Evolutionary conservation across 2,797 vertebrate species (phyloP).

Genomic region (Choloepus didactylus): DNA sequence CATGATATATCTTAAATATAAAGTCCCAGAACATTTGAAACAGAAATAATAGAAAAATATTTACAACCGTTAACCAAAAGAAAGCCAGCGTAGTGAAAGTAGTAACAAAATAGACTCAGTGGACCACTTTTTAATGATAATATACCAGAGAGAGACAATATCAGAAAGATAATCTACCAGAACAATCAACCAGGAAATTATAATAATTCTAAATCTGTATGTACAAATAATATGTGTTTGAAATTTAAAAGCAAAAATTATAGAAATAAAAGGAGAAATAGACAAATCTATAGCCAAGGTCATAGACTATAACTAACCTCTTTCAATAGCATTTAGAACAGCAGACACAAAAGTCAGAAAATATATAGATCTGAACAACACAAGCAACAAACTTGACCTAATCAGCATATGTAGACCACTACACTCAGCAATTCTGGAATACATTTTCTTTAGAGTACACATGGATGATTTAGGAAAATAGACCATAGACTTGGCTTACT

Average conservation of each 20-base stretch:
- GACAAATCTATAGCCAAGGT: not conserved
- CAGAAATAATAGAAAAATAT: not conserved
- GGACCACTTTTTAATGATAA: no score
- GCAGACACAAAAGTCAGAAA: not conserved
- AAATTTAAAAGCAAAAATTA: not conserved
- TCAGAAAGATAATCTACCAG: not conserved
- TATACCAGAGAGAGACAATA: not conserved
- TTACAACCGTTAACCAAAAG: not conserved
- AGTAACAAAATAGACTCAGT: not conserved
- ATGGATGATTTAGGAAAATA: not conserved
- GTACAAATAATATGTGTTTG: not conserved
- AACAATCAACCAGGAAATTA: not conserved
- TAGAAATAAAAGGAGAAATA: not conserved
- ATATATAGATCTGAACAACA: not conserved
- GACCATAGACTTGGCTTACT: not conserved
- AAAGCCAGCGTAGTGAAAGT: not conserved
- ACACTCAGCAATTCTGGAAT: not conserved
- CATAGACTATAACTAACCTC: not conserved
- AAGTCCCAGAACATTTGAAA: not conserved
- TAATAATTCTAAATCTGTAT: not conserved
- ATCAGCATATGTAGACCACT: not conserved
- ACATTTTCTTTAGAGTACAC: not conserved
- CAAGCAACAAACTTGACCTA: not conserved
- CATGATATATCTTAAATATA: not conserved
- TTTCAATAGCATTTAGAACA: not conserved